Percentiles rank a stretch among this genome's conserved stretches.
These are phyloP conservation scores for Erpornis zantholeuca DNA, from an alignment of 2,113 vertebrate genomes.

Conservation along the genomic window DNA sequence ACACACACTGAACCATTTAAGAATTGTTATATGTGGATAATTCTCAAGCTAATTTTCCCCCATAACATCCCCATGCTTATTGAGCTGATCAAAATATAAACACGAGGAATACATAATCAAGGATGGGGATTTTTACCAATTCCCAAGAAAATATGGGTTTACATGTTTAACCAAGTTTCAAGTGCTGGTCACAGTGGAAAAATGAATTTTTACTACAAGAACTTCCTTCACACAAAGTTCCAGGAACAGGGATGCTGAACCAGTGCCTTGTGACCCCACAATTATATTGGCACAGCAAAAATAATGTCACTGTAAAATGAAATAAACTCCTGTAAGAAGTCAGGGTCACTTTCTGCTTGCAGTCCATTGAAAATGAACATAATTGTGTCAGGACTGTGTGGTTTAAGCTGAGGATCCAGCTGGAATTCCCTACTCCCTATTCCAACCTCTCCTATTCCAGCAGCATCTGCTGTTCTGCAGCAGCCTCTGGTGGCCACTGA, in stretches of 20 bases:
- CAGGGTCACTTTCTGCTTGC: background rate
- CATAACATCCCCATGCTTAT: background rate
- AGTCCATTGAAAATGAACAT: background rate
- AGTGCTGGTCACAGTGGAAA: background rate
- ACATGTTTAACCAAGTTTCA: background rate
- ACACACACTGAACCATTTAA: background rate
- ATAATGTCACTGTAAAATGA: background rate
- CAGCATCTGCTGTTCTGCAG: background rate
- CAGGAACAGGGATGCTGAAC: background rate
- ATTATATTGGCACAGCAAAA: background rate
- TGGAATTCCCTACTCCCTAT: too few species aligned
- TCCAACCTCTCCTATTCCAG: background rate
- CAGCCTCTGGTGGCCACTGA: constrained; percentile 35
- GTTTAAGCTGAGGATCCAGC: background rate
- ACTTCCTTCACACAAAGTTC: background rate
- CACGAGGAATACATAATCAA: background rate
- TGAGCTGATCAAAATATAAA: background rate
- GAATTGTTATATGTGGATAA: background rate
- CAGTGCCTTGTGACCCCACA: background rate
- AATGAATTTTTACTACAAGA: background rate
- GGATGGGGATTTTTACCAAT: background rate
- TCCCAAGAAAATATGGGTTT: background rate
- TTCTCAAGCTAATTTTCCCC: background rate
- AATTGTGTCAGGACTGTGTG: background rate
- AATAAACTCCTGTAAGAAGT: background rate